Base-by-base conservation (phyloP, 2,113 vertebrate genomes). In the Gymnarchus niloticus region DNA sequence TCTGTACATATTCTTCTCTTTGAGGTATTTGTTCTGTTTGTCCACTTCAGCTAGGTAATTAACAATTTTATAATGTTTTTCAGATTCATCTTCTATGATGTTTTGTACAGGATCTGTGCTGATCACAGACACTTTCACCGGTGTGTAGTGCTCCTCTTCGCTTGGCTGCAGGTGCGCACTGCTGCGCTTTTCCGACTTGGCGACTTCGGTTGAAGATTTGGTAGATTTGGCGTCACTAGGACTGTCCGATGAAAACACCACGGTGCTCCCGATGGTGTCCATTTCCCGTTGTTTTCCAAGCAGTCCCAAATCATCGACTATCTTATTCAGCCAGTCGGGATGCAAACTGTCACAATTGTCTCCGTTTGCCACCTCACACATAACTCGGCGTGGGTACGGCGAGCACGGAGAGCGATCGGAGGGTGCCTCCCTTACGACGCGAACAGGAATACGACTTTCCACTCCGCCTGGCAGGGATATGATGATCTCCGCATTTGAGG, bases 21-120 rank as follows among this genome's bases (percentile, higher is more conserved):
- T 94, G 81, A 99, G 93, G 91, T 99, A 99, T 91, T 94, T 95
- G 92, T 99, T 97, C 88, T 99, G 98, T 87, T 93, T 95, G 87
- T 98, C 97, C 91, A 98, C 96, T 88, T 99, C 98, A 6, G 97
- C 96, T 92, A 98, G 89, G 90, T 99, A 96, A 78, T 96, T 92
- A 2, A 94, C 94, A 37, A 99, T 92, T 88, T 97, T 97, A 84
- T 96, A 94, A 19, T 94, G 94, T n/a, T 88, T 85, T 0, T 89
- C 88, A 1, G 52, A 46, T 65, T 52, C 83, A 12, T 77, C 87
- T 49, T 61, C 87, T 78, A n/a, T 83, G 8, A 44, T 28, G 54
- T 88, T 86, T 4, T 87, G 88, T n/a, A 57, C 84, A 19, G 46
- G 23, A 41, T 54, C 77, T 46, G 76, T 19, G 56, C 78, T 10